These are phyloP conservation scores for Nixonia krombeini DNA, from an alignment of 1,140 invertebrate genomes.

Conservation along the genomic window DNA sequence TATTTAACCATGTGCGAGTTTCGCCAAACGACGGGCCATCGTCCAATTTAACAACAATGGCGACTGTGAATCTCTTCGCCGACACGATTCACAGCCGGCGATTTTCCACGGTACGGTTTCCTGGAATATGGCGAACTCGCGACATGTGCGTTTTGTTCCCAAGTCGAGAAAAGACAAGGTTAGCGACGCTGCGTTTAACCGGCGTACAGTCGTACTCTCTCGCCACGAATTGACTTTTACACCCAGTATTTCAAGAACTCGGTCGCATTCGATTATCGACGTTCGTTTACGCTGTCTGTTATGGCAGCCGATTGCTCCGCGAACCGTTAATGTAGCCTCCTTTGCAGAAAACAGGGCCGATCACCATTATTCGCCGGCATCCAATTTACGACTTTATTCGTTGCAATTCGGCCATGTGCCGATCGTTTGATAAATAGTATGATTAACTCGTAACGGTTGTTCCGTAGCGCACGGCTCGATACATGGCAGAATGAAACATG, in stretches of 20 bases:
- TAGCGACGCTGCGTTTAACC: slow-evolving; percentile 28
- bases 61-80: too few relatives aligned
- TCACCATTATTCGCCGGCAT: slow-evolving; percentile 40
- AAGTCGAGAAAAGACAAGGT: slow-evolving; percentile 28
- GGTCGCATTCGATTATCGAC: slow-evolving; percentile 51
- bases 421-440: slow-evolving; percentile 41
- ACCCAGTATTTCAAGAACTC: slow-evolving; percentile 49
- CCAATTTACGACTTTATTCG: slow-evolving; percentile 51
- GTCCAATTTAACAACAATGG: too few relatives aligned
- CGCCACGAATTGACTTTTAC: slow-evolving; percentile 45
- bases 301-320: slow-evolving; percentile 32
- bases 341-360: slow-evolving; percentile 47
- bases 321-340: slow-evolving; percentile 52
- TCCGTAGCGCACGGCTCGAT: neutral
- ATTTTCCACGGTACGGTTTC: too few relatives aligned
- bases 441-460: slow-evolving; percentile 39
- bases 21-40: too few relatives aligned
- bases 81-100: too few relatives aligned
- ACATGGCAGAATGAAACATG: too few relatives aligned
- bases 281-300: slow-evolving; percentile 33
- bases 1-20: too few relatives aligned
- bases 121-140: neutral
- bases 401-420: slow-evolving; percentile 37
- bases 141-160: slow-evolving; percentile 7
- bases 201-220: slow-evolving; percentile 12